These are phyloP conservation scores for Cyclophora albipunctata DNA, from an alignment of 2,888 invertebrate genomes.

Conservation along the genomic window DNA sequence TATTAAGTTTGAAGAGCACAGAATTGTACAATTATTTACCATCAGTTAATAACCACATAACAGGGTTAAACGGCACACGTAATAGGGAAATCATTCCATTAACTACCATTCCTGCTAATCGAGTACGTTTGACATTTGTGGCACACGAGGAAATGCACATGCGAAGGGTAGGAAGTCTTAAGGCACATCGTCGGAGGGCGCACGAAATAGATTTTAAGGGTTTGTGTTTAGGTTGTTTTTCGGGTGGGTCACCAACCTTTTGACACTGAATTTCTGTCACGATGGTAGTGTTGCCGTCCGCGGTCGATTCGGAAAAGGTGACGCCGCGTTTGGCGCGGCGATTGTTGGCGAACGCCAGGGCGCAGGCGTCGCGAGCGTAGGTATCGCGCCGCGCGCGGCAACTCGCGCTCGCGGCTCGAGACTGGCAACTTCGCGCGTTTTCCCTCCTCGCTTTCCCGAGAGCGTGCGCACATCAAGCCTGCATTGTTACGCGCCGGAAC, in stretches of 20 bases:
- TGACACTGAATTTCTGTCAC: slow-evolving; percentile 71
- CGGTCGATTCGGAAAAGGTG: slow-evolving; percentile 69
- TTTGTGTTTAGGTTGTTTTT: slow-evolving; percentile 37
- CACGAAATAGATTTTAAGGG: slow-evolving; percentile 29
- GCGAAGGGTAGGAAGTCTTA: slow-evolving; percentile 28
- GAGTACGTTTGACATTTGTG: slow-evolving; percentile 50
- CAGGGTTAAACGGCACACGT: neutral
- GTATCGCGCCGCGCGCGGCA: slow-evolving; percentile 71
- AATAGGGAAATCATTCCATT: slow-evolving; percentile 16
- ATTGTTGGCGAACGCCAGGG: slow-evolving; percentile 65
- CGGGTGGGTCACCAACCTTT: slow-evolving; percentile 67
- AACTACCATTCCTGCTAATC: slow-evolving; percentile 14
- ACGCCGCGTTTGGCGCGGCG: slow-evolving; percentile 70
- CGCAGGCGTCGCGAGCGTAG: slow-evolving; percentile 52
- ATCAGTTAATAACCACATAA: too few species aligned
- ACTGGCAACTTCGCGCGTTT: slow-evolving; percentile 57
- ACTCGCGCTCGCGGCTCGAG: slow-evolving; percentile 62
- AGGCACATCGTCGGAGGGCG: slow-evolving; percentile 18
- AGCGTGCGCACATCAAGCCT: slow-evolving; percentile 71
- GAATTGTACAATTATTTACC: too few species aligned
- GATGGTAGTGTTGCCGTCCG: slow-evolving; percentile 55
- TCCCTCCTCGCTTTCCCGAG: slow-evolving; percentile 68
- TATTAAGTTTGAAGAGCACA: too few species aligned
- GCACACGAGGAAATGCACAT: slow-evolving; percentile 43
- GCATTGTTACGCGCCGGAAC: slow-evolving; percentile 72